These are phyloP conservation scores for Calosoma granatense DNA, from an alignment of 1,140 invertebrate species.

Conservation along the genomic window DNA sequence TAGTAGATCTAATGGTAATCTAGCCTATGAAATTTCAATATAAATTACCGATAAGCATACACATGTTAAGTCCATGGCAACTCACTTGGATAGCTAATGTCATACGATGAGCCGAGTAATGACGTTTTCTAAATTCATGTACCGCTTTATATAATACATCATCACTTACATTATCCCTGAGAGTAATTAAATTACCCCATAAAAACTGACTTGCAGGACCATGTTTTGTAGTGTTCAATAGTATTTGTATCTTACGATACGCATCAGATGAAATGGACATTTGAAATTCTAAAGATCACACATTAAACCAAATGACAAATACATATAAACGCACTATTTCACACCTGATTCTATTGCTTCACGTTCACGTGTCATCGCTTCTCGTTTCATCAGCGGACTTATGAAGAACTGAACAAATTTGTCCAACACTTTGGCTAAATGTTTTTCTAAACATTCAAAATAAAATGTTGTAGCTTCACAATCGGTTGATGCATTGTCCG, in stretches of 20 bases:
- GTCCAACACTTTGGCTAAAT: conserved; percentile 63
- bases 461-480: conserved; percentile 78
- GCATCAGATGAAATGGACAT: conserved; percentile 57
- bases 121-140: conserved; percentile 66
- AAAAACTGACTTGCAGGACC: conserved; percentile 67
- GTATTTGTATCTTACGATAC: conserved; percentile 60
- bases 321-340: conserved; percentile 13
- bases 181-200: conserved; percentile 74
- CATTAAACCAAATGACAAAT: not conserved
- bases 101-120: conserved; percentile 88
- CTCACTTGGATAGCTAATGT: conserved; percentile 70
- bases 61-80: conserved; percentile 26
- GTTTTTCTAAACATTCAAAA: conserved; percentile 74
- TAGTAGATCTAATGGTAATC: conserved; percentile 64
- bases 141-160: conserved; percentile 52
- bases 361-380: conserved; percentile 81
- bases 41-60: conserved; percentile 13
- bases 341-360: conserved; percentile 83
- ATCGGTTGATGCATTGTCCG: conserved; percentile 74
- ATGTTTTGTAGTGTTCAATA: conserved; percentile 52
- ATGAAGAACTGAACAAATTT: conserved; percentile 88
- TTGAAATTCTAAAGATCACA: conserved; percentile 54
- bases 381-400: conserved; percentile 72
- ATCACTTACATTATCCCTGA: conserved; percentile 58
- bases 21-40: conserved; percentile 53